Evolutionary conservation across 2,888 invertebrate species (phyloP), one percentile per base, ranked within the genome.

Genomic region (Catotricha subobsoleta): DNA sequence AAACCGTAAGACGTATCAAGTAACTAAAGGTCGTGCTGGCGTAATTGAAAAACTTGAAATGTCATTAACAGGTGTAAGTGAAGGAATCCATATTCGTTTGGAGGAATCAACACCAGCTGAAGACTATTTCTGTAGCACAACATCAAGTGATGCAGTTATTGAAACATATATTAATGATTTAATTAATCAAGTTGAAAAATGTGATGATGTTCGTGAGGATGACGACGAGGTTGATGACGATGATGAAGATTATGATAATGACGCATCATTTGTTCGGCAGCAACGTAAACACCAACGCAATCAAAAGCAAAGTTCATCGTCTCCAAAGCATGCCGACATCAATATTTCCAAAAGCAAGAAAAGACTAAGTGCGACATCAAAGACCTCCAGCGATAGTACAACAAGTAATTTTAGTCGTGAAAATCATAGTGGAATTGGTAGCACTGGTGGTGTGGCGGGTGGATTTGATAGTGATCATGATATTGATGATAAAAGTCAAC

Each of bases 41-140:
- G 38, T 44, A 33, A 41, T 52, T 45, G 42, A 46, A 44, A 48
- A 52, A 36, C 10, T 50, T 1, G 51, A 48, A 39, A 46, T 45
- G 12, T 46, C 47, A 25, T 44, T 49, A 40, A 44, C 49, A 4
- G 46, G 49, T 18, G 46, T 48, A 12, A 48, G 46, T 12, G 45
- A 47, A 36, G 55, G 49, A 43, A 52, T 53, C 6, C 68, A 69
- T 45, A 55, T 62, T 25, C 63, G 62, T 12, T 46, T 64, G 2
- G 74, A 74, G 47, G 62, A 71, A 12, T 69, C 74, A 41, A 72
- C 71, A 1, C 65, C 74, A 0, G 76, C 76, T 0, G 77, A 77
- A 48, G 77, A 78, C 44, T 77, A 74, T 49, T 77, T 77, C 48
- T 68, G 66, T 48, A 62, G 53, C 16, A 53, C 54, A 13, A 46